Evolutionary conservation across 1,140 invertebrate genomes (phyloP), one percentile per base, ranked within the genome.

Genomic region (Leptopilina boulardi): DNA sequence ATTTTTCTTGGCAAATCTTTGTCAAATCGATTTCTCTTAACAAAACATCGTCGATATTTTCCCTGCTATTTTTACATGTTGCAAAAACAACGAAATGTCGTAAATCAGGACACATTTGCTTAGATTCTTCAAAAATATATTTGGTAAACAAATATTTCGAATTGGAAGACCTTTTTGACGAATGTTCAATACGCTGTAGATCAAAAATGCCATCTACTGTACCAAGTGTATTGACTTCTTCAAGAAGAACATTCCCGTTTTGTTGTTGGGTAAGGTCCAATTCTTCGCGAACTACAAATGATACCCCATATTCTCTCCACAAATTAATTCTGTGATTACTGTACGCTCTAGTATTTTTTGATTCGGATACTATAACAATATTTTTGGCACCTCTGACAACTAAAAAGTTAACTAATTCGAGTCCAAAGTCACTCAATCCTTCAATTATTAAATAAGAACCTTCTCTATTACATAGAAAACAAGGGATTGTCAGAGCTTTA

Each of bases 331-430:
- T 71, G 5, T 79, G 38, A 4, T 81, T 77, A n/a, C 34, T 94
- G 82, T 96, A 9, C n/a, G 94, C 94, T 81, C 91, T 93, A n/a
- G 84, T 87, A 1, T 94, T 87, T 9, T 93, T 94, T 74, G 91
- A 91, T 75, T 94, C 93, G n/a, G 96, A 97, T 1, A 94, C 96
- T 0, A 99, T 91, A 2, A 98, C 90, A 0, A 99, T 81, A 83
- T 95, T 95, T 77, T 91, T 93, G 6, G 94, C 96, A 2, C 97
- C 97, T 84, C 96, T 92, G 26, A 95, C 86, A 15, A 96, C 92
- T 76, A 98, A 91, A 97, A 97, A 98, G n/a, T 97, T 94, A 3
- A 94, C 93, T 59, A 99, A 86, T 88, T 99, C 97, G n/a, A 99
- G 91, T 38, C 97, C 97, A 87, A 99, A 97, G 1, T 97, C 96